Percentiles rank a stretch among this genome's conserved stretches.
Conservation (phyloP, 2,113 vertebrate species). For the Otolemur garnettii region DNA sequence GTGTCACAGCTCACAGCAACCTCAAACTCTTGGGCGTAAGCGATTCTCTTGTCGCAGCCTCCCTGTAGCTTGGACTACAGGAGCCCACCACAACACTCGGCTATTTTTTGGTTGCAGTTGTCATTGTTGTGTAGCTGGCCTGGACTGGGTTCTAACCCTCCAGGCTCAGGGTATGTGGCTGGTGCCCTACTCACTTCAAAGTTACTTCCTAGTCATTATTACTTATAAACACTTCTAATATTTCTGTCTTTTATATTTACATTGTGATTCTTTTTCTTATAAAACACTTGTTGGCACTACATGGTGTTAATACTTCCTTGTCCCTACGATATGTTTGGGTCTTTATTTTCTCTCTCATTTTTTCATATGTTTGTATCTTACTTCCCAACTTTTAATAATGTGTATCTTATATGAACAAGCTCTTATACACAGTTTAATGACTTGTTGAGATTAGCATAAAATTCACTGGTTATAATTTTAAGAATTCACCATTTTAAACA, state of each 20-base stretch:
- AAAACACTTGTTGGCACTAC: neutral
- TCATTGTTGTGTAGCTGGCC: too few relatives aligned
- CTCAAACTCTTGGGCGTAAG: too few relatives aligned
- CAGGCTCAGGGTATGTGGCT: too few relatives aligned
- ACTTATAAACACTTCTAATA: neutral
- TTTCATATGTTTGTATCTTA: neutral
- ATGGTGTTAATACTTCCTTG: neutral
- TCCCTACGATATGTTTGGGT: neutral
- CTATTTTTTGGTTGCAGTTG: too few relatives aligned
- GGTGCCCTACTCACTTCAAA: neutral
- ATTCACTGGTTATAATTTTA: neutral
- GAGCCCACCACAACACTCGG: too few relatives aligned
- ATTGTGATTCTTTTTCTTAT: neutral
- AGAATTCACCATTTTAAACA: neutral
- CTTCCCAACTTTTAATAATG: neutral
- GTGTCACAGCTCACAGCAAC: too few relatives aligned
- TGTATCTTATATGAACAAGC: neutral
- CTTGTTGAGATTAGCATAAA: neutral
- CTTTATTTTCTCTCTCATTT: neutral
- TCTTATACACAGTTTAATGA: neutral
- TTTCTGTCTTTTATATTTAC: neutral
- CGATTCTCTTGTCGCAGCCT: too few relatives aligned
- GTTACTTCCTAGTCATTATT: neutral
- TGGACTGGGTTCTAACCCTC: too few relatives aligned
- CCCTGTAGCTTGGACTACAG: too few relatives aligned